Evolutionary conservation across 2,113 vertebrate species (phyloP).

Genomic region (Planiliza haematocheilus): DNA sequence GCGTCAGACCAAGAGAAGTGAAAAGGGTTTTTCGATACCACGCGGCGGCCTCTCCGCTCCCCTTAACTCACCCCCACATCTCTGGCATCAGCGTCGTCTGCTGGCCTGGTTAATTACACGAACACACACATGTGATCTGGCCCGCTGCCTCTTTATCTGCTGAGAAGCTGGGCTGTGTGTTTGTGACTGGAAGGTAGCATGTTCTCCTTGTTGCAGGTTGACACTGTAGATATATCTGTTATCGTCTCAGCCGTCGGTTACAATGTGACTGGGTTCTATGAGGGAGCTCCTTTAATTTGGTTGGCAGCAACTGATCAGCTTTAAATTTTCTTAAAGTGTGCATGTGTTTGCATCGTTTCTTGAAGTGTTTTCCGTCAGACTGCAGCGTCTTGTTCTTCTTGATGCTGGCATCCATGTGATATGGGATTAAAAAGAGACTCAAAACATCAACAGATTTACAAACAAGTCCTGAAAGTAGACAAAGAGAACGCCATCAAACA

Average conservation of each 20-base stretch:
- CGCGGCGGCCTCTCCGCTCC: constrained; percentile 35
- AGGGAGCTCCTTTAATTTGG: background rate
- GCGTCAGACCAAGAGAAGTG: constrained; percentile 47
- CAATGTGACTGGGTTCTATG: background rate
- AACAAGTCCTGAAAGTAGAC: too few relatives aligned
- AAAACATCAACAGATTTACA: too few relatives aligned
- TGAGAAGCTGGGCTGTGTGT: too few relatives aligned
- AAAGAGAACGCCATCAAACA: too few relatives aligned
- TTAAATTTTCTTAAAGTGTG: too few relatives aligned
- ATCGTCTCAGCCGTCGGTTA: constrained; percentile 1
- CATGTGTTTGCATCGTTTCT: too few relatives aligned
- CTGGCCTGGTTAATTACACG: constrained; percentile 55
- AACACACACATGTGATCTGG: constrained; percentile 35
- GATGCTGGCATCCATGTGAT: too few relatives aligned
- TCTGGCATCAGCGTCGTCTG: constrained; percentile 56
- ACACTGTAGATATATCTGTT: background rate
- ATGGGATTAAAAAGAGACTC: too few relatives aligned
- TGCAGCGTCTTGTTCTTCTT: too few relatives aligned
- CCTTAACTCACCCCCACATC: constrained; percentile 64
- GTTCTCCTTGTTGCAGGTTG: constrained; percentile 16
- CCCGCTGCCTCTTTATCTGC: constrained; percentile 38
- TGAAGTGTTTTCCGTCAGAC: too few relatives aligned
- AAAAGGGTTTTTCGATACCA: constrained; percentile 54
- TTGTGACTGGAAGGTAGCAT: constrained; percentile 6
- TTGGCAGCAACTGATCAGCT: too few relatives aligned